Evolutionary conservation across 2,113 vertebrate species (phyloP).

Genomic region (Rhizomys pruinosus): DNA sequence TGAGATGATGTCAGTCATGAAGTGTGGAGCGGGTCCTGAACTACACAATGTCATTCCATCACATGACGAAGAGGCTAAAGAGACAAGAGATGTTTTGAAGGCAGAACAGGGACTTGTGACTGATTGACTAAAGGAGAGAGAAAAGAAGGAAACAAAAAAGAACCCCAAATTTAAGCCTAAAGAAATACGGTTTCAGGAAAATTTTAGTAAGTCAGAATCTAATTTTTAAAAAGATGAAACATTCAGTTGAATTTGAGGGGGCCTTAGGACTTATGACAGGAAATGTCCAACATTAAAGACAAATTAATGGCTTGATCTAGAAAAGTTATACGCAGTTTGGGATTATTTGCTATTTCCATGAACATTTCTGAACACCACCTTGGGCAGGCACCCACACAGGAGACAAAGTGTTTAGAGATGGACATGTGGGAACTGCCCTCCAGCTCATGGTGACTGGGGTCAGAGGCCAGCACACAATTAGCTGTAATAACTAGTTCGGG

Average conservation of each 20-base stretch:
- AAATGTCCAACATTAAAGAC: not conserved
- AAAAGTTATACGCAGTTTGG: not conserved
- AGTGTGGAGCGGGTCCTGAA: not conserved
- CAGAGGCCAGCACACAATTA: rapidly evolving
- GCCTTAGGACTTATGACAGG: not conserved
- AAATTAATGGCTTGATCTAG: not conserved
- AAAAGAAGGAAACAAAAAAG: not conserved
- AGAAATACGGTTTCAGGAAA: not conserved
- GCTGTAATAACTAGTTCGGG: not conserved
- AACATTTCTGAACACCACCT: not conserved
- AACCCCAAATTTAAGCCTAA: not conserved
- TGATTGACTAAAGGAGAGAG: not conserved
- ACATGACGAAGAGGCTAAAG: not conserved
- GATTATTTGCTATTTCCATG: not conserved
- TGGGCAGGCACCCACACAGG: not conserved
- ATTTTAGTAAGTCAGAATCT: not conserved
- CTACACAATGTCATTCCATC: too few species aligned
- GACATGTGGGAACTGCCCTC: not conserved
- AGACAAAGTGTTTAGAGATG: not conserved
- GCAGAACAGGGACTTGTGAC: too few species aligned
- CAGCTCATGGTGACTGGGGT: too few species aligned
- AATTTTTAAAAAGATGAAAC: not conserved
- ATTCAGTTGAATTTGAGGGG: not conserved
- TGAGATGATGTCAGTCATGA: not conserved
- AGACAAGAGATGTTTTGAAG: not conserved